Percentiles rank a stretch among this genome's conserved stretches.
Evolutionary conservation across 1,140 invertebrate genomes (phyloP).

Genomic region (Camponotus floridanus): DNA sequence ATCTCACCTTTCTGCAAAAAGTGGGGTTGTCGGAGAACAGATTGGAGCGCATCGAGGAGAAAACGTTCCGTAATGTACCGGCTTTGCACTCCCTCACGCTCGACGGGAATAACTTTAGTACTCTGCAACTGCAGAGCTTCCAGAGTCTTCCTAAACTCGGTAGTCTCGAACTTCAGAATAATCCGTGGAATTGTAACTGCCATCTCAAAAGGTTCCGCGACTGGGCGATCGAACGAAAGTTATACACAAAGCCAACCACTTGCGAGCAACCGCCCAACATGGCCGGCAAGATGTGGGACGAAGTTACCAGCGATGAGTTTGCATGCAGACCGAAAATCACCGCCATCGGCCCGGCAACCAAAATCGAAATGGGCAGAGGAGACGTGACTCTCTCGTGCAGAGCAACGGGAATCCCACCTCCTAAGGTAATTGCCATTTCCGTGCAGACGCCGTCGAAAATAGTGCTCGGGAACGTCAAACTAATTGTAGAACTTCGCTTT

Average conservation of each 20-base stretch:
- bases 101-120: conserved; percentile 90
- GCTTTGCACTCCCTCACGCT: conserved; percentile 90
- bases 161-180: conserved; percentile 92
- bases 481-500: neutral
- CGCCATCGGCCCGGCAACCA: conserved; percentile 85
- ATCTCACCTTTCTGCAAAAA: conserved; percentile 91
- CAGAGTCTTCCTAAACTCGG: conserved; percentile 88
- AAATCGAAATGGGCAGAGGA: conserved; percentile 87
- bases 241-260: conserved; percentile 90
- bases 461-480: neutral
- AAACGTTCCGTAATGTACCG: conserved; percentile 91
- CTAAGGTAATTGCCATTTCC: conserved; percentile 85
- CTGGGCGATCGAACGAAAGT: conserved; percentile 90
- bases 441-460: no score
- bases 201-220: conserved; percentile 92
- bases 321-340: conserved; percentile 93
- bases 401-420: conserved; percentile 91
- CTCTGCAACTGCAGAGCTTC: conserved; percentile 88
- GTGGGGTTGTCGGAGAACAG: conserved; percentile 92
- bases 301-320: conserved; percentile 91
- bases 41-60: conserved; percentile 89
- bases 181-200: conserved; percentile 96
- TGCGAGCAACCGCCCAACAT: conserved; percentile 90
- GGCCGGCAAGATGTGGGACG: conserved; percentile 90
- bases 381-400: conserved; percentile 92